Conservation (phyloP, 2,888 invertebrate species). For the Onchidella celtica region DNA sequence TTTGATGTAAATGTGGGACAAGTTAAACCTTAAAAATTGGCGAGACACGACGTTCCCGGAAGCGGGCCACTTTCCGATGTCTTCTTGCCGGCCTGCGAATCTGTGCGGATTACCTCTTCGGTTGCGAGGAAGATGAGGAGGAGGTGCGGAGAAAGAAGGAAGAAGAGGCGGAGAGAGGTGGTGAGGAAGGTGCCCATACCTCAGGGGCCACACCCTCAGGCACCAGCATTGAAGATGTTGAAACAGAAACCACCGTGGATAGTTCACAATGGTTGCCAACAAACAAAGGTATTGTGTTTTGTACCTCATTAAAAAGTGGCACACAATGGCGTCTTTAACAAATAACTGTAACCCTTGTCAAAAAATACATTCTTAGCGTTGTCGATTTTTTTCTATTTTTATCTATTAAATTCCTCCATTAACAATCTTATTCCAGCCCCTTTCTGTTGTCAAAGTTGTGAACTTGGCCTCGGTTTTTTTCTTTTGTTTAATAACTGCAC, state of each 20-base stretch:
- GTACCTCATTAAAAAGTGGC: neutral
- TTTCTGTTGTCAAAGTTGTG: too few species aligned
- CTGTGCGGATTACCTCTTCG: slow-evolving; percentile 33
- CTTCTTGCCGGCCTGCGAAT: slow-evolving; percentile 7
- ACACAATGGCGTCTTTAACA: too few species aligned
- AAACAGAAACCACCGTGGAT: neutral
- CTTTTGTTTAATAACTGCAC: too few species aligned
- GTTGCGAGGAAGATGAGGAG: slow-evolving; percentile 41
- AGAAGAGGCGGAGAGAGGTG: slow-evolving; percentile 24
- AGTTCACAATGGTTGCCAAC: slow-evolving; percentile 20
- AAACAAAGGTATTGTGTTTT: slow-evolving; percentile 37
- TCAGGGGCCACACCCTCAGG: neutral
- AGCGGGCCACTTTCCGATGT: slow-evolving; percentile 13
- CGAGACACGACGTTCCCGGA: slow-evolving; percentile 31
- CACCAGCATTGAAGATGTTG: slow-evolving; percentile 22
- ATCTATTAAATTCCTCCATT: too few species aligned
- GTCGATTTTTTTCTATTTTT: too few species aligned
- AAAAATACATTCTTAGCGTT: neutral
- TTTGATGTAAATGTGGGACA: neutral
- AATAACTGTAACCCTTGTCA: neutral
- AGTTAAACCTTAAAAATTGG: slow-evolving; percentile 35
- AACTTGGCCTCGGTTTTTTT: too few species aligned
- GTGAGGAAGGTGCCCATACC: slow-evolving; percentile 2
- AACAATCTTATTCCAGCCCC: too few species aligned
- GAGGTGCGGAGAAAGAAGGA: neutral